Evolutionary conservation across 2,797 vertebrate genomes (phyloP), one percentile per base, ranked within the genome.

Genomic region (Buphagus erythrorhynchus): DNA sequence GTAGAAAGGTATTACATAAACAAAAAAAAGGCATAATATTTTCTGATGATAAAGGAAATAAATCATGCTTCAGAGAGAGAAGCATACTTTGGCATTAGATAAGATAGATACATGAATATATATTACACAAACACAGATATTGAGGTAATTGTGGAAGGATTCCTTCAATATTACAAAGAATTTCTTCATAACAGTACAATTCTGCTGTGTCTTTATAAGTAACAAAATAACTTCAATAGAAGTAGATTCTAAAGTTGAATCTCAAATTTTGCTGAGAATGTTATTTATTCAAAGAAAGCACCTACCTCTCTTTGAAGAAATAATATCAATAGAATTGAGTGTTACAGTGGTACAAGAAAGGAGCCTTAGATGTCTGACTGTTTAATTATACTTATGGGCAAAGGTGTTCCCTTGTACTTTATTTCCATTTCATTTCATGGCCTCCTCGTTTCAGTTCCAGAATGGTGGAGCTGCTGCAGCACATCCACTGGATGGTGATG

Each of bases 201-300:
- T 59, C 33, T 69, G 16, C 58, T 75, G 6, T 62, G 13, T 81
- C 67, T 91, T 77, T 78, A 19, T 81, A 86, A 72, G 31, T 75
- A 63, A 61, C 16, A 77, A 59, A 71, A 52, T 33, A 89, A 45
- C 36, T 80, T 74, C 59, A 58, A 4, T 18, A 76, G 77, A 69
- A 82, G 18, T 82, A 74, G 63, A 63, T 25, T 26, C 16, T 74
- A 28, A 84, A 84, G 52, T 16, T 14, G 2, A 49, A 65, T 54
- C 55, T 73, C 36, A 46, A 6, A 14, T 82, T 79, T 88, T 90
- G 33, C 72, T 77, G 52, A 75, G 43, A 79, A 73, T 71, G 36
- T 95, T 88, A 85, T 94, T 93, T 94, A 91, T 86, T 95, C 90
- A 86, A 93, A 90, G 92, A 95, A 90, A 94, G 86, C 31, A 84